A percentile compares a stretch with the other conserved stretches of the same genome.
phyloP scores from a whole-genome alignment of 2,888 invertebrate species.

The Pyrocoelia pectoralis region DNA sequence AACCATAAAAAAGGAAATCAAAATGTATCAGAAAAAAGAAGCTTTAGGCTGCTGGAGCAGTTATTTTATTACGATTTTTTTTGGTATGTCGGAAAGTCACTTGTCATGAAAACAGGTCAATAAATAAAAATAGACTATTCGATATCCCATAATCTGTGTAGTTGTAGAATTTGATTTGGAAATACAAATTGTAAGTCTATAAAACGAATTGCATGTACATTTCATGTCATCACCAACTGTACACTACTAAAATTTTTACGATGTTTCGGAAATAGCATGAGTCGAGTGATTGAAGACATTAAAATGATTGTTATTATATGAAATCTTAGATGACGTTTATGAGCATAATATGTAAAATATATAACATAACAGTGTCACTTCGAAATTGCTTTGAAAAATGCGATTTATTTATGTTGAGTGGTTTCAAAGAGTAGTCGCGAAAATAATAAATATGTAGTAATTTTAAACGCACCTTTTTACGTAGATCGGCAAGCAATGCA shows the following conservation, averaged over 20 bases:
- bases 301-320: slow-evolving; percentile 19
- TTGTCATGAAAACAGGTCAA: too few relatives aligned
- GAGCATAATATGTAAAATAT: slow-evolving; percentile 26
- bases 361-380: slow-evolving; percentile 20
- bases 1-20: too few relatives aligned
- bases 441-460: slow-evolving; percentile 21
- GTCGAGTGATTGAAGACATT: slow-evolving; percentile 2
- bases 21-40: too few relatives aligned
- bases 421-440: slow-evolving; percentile 18
- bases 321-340: slow-evolving; percentile 24
- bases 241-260: background rate
- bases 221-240: background rate
- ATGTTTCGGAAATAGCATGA: background rate
- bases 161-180: too few relatives aligned
- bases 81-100: too few relatives aligned
- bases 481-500: slow-evolving; percentile 32
- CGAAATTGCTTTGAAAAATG: slow-evolving; percentile 11
- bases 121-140: too few relatives aligned
- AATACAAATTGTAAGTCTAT: too few relatives aligned
- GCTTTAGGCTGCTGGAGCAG: too few relatives aligned
- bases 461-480: slow-evolving; percentile 28
- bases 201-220: background rate
- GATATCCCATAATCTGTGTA: too few relatives aligned
- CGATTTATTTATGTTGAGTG: slow-evolving; percentile 29
- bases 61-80: too few relatives aligned